Evolutionary conservation across 92 coral and sea anemone species (phyloP).

Genomic region (Phenganax marumi): DNA sequence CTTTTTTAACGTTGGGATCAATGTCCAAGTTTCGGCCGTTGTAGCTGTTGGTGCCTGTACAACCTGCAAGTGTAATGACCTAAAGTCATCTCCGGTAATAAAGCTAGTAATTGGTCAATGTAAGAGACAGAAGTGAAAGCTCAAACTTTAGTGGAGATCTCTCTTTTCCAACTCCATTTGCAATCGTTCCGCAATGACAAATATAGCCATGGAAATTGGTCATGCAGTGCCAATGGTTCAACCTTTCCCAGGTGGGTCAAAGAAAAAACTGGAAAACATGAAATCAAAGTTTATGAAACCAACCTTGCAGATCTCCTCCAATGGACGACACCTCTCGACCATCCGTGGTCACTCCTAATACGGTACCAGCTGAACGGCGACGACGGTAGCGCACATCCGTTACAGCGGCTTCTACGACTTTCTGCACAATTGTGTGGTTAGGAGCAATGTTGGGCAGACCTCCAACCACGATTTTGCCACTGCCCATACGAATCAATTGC

Average conservation of each 20-base stretch:
- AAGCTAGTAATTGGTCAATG: too few species aligned
- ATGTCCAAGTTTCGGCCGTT: slow-evolving; percentile 72
- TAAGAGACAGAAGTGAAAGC: too few species aligned
- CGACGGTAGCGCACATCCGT: slow-evolving; percentile 23
- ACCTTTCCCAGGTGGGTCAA: neutral
- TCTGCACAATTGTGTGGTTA: slow-evolving; percentile 22
- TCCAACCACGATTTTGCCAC: slow-evolving; percentile 30
- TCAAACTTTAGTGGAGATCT: too few species aligned
- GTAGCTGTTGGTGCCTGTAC: slow-evolving; percentile 77
- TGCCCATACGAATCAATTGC: slow-evolving; percentile 15
- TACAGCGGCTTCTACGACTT: slow-evolving; percentile 15
- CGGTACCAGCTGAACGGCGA: slow-evolving; percentile 37
- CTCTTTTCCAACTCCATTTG: too few species aligned
- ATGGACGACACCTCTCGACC: slow-evolving; percentile 21
- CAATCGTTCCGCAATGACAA: too few species aligned
- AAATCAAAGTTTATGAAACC: neutral
- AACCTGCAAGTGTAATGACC: slow-evolving; percentile 53
- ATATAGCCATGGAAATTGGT: too few species aligned
- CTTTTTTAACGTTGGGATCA: slow-evolving; percentile 59
- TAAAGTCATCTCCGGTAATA: too few species aligned
- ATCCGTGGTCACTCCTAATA: slow-evolving; percentile 33
- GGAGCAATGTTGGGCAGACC: slow-evolving; percentile 35
- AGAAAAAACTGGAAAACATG: neutral
- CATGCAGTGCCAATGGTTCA: neutral
- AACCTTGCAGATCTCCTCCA: slow-evolving; percentile 38